Evolutionary conservation across 2,888 invertebrate genomes (phyloP).

Genomic region (Stomorhina lunata): DNA sequence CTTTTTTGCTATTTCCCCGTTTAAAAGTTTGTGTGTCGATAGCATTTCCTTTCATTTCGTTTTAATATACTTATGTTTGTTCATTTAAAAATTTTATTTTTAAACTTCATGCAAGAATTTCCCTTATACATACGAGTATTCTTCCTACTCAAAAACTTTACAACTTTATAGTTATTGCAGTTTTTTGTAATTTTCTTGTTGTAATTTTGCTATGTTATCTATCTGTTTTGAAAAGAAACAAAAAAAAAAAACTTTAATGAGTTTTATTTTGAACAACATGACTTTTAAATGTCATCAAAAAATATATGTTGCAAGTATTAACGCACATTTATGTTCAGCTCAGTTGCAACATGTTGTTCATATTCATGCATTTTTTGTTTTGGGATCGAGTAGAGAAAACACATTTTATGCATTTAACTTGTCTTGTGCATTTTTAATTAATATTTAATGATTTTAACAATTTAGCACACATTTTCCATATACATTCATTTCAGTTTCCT

Average conservation of each 20-base stretch:
- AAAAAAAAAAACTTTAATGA: conserved; percentile 8
- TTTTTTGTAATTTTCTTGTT: conserved; percentile 13
- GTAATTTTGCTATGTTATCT: neutral
- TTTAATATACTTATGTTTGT: conserved; percentile 14
- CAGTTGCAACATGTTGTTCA: too few species aligned
- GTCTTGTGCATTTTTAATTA: conserved; percentile 68
- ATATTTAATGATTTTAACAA: conserved; percentile 69
- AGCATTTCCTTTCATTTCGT: neutral
- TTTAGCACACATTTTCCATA: conserved; percentile 67
- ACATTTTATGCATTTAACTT: conserved; percentile 53
- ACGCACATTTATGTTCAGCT: too few species aligned
- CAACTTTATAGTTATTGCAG: conserved; percentile 29
- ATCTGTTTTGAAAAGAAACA: neutral
- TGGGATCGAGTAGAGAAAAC: neutral
- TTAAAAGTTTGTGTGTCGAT: neutral
- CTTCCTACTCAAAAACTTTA: conserved; percentile 40
- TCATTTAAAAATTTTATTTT: neutral
- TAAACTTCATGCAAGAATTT: conserved; percentile 7
- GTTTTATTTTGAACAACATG: conserved; percentile 41
- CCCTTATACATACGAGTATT: conserved; percentile 43
- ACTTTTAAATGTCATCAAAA: conserved; percentile 39
- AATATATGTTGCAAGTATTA: conserved; percentile 10
- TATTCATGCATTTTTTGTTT: neutral
- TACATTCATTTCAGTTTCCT: conserved; percentile 27
- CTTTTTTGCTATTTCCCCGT: too few species aligned